Evolutionary conservation across 1,140 invertebrate species (phyloP), one percentile per base, ranked within the genome.

Genomic region (Drosophila ohnishii): DNA sequence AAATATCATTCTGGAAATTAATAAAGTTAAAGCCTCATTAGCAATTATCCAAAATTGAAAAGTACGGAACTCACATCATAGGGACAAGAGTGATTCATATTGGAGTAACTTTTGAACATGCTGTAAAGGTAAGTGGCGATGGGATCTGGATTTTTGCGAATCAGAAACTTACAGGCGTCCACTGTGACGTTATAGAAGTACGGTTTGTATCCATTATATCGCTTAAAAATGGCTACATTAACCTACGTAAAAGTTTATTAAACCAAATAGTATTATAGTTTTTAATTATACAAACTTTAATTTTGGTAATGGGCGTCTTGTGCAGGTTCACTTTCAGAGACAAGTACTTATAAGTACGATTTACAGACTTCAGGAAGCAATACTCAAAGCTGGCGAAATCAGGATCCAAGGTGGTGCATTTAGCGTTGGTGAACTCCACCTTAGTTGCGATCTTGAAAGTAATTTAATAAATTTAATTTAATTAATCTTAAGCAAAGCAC

Each of bases 361-460:
- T 51, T 34, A 51, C 11, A 14, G 48, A 51, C 48, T 51, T 51
- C 1, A 51, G 1, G 2, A 34, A 34, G 6, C 48, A 51, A 2
- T 51, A 51, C 48, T 51, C 48, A 32, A 51, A 51, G 13, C 28
- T 6, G 5, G 16, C 48, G 14, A 51, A 51, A 19, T 51, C 48
- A 0, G 30, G 48, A 8, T 51, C 48, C 6, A 3, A 34, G 11
- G 30, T 0, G 32, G 1, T 34, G n/a, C 30, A 51, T 19, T 35
- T 53, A 3, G 22, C 2, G 13, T 53, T 53, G 32, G 50, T 53
- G 3, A 53, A 53, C 32, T 53, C 50, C 50, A 53, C 32, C 16
- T 9, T 22, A 2, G 16, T 14, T 0, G 32, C 11, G 7, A 10
- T 35, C 50, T 53, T 10, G 0, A 34, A 14, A 0, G 16, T 22